Evolutionary conservation across 2,888 invertebrate species (phyloP).

Genomic region (Acrobasis consociella): DNA sequence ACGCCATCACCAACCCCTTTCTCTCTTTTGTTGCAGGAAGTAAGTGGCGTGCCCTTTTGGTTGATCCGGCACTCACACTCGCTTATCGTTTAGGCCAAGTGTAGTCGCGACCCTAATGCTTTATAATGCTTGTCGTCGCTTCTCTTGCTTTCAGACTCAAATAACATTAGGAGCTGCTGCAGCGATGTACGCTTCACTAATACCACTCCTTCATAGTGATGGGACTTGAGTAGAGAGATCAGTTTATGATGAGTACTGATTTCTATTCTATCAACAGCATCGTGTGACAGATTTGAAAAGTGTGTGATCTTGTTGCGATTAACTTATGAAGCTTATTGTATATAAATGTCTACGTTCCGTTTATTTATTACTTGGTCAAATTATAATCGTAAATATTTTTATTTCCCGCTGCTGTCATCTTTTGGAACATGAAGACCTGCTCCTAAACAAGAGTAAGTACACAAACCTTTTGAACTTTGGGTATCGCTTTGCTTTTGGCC

Average conservation of each 20-base stretch:
- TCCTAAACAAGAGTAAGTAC: slow-evolving; percentile 87
- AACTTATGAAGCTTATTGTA: slow-evolving; percentile 53
- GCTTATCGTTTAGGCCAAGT: slow-evolving; percentile 76
- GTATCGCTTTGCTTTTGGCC: slow-evolving; percentile 69
- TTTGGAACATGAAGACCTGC: slow-evolving; percentile 83
- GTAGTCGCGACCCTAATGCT: slow-evolving; percentile 67
- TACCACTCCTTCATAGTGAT: slow-evolving; percentile 45
- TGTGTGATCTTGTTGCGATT: slow-evolving; percentile 44
- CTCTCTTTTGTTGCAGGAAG: slow-evolving; percentile 83
- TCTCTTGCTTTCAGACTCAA: slow-evolving; percentile 68
- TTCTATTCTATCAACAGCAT: slow-evolving; percentile 41
- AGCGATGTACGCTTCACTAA: slow-evolving; percentile 51
- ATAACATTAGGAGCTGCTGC: slow-evolving; percentile 53
- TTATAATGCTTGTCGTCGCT: slow-evolving; percentile 70
- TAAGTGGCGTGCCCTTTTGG: slow-evolving; percentile 81
- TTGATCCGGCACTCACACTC: slow-evolving; percentile 75
- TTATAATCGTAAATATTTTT: slow-evolving; percentile 64
- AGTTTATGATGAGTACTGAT: slow-evolving; percentile 55
- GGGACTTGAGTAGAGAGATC: slow-evolving; percentile 46
- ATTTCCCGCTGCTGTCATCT: slow-evolving; percentile 66
- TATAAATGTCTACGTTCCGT: slow-evolving; percentile 40
- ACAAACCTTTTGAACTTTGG: slow-evolving; percentile 39
- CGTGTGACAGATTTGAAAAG: slow-evolving; percentile 33
- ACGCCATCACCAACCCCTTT: slow-evolving; percentile 74
- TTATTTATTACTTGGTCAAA: slow-evolving; percentile 40